Conservation (phyloP, 2,888 invertebrate species). For the Conus canariensis region DNA sequence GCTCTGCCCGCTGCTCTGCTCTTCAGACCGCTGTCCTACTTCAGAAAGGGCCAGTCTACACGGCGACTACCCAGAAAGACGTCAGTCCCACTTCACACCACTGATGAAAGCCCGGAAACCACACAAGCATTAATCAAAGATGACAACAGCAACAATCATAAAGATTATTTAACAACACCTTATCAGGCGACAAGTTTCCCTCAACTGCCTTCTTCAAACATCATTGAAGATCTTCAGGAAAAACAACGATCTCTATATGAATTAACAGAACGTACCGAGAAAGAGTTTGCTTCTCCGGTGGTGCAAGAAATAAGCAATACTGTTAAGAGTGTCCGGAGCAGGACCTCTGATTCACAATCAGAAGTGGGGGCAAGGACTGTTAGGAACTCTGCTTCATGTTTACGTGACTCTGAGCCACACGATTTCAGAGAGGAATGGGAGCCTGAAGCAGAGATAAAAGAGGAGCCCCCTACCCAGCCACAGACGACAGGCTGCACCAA, state of each 20-base stretch:
- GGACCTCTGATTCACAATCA: no score
- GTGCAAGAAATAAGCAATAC: background rate
- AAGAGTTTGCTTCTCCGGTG: no score
- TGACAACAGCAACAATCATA: no score
- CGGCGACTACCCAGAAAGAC: no score
- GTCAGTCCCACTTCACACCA: no score
- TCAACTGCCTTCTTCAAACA: no score
- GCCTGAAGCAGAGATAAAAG: no score
- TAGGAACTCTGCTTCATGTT: background rate
- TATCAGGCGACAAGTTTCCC: no score
- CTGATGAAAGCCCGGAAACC: no score
- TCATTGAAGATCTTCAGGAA: background rate
- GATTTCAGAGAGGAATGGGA: background rate
- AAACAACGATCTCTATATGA: background rate
- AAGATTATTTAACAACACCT: no score
- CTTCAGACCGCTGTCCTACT: background rate
- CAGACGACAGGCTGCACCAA: background rate
- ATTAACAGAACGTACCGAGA: background rate
- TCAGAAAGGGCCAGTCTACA: background rate
- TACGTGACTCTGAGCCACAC: background rate
- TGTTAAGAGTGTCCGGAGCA: background rate
- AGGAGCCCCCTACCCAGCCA: background rate
- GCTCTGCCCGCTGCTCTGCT: conserved; percentile 10
- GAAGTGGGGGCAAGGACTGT: no score
- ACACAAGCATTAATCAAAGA: no score